A percentile compares a stretch with the other conserved stretches of the same genome.
phyloP scores from a whole-genome alignment of 2,888 invertebrate species.

The Oligia latruncula region DNA sequence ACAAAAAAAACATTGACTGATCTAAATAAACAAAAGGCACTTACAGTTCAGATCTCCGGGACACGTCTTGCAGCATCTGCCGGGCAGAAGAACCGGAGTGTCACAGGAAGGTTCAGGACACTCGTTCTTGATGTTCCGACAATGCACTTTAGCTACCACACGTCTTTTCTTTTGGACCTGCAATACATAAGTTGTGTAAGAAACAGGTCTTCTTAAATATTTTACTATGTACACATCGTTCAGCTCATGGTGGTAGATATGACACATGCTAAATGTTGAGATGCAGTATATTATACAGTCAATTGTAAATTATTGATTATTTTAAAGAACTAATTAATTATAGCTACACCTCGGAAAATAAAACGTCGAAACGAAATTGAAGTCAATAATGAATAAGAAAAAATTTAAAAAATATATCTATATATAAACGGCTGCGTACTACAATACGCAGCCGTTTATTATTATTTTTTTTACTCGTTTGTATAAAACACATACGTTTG shows the following conservation, averaged over 20 bases:
- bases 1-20: background rate
- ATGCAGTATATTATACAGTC: background rate
- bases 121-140: constrained; percentile 97
- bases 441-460: background rate
- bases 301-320: background rate
- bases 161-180: constrained; percentile 97
- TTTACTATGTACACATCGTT: constrained; percentile 1
- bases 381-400: background rate
- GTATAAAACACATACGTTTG: background rate
- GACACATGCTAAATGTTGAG: constrained; percentile 16
- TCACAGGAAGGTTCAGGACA: constrained; percentile 97
- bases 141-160: constrained; percentile 96
- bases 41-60: constrained; percentile 94
- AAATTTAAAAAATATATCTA: background rate
- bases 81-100: constrained; percentile 95
- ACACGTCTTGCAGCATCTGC: constrained; percentile 97
- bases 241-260: constrained; percentile 3
- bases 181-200: constrained; percentile 41
- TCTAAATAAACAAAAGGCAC: constrained; percentile 73
- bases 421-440: background rate
- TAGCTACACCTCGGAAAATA: background rate
- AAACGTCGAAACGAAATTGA: background rate
- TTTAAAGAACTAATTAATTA: background rate
- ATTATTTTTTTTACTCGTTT: background rate
- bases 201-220: background rate